Base-by-base conservation (phyloP, 2,888 invertebrate species). In the Nephrotoma appendiculata region DNA sequence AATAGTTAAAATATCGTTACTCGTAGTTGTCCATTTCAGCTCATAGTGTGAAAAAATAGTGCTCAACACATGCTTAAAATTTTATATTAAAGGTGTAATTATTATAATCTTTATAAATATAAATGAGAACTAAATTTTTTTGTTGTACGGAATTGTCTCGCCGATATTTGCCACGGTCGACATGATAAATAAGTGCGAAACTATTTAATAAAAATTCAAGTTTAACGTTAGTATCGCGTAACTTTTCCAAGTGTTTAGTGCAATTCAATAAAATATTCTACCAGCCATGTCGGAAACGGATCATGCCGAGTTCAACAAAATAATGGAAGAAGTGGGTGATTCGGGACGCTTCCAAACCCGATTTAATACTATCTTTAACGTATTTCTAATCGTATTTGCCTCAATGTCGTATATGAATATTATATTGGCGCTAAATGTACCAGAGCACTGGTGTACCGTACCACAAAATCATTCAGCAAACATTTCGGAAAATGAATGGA, bases 391-490 rank as follows among this genome's bases (percentile, higher is more conserved):
- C 41, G 89, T 92, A 86, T 91, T 92, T 42, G 91, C 92, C 1
- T 92, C 93, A 42, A 92, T 94, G 91, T 90, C 92, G 43, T 93
- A 93, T 88, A 92, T 93, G 90, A 93, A 93, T 89, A 90, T 93
- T 9, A 92, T 94, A 45, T 90, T 94, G 88, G 92, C 93, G 41
- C 89, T 94, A 87, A 92, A 93, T 87, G 92, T 92, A 86, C 94
- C 94, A 5, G 92, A 93, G 85, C 94, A 94, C 89, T 93, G 93
- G 93, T 94, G 94, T 88, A 90, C 90, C 86, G 93, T 94, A 15
- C 92, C 93, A 1, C 93, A 93, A 42, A 89, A 92, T 86, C 91
- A 92, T 84, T 87, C 88, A 4, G 92, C 92, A 11, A 92, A 93
- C 89, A 91, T 91, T 71, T 91, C 93, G 0, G 12, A 91, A 9